A percentile compares a stretch with the other conserved stretches of the same genome.
phyloP scores from a whole-genome alignment of 2,797 vertebrate species.

The Halcyon chelicuti region DNA sequence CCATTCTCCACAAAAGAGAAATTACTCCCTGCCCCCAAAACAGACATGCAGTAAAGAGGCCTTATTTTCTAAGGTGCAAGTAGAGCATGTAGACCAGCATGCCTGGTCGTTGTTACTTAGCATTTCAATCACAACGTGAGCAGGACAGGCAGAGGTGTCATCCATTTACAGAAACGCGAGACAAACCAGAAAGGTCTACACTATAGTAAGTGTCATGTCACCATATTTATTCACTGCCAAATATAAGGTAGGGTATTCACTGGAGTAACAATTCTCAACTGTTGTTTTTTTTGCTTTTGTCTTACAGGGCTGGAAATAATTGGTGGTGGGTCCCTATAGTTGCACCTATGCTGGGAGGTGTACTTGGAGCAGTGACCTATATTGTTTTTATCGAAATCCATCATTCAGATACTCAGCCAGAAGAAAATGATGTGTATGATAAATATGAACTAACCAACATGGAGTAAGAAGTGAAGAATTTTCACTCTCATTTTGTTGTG shows the following conservation, averaged over 20 bases:
- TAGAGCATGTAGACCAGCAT: accelerated
- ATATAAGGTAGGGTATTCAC: not conserved
- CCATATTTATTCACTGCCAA: not conserved
- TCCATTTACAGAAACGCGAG: not conserved
- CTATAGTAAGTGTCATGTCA: not conserved
- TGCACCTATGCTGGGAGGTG: constrained; percentile 90
- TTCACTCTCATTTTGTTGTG: not conserved
- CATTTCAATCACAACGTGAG: not conserved
- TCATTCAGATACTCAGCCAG: constrained; percentile 75
- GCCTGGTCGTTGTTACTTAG: not conserved
- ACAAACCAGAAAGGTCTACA: not conserved
- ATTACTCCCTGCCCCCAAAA: not conserved
- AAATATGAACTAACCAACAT: constrained; percentile 90
- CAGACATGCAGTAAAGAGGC: not conserved
- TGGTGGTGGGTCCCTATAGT: constrained; percentile 98
- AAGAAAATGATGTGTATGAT: constrained; percentile 78
- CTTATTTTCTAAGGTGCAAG: not conserved
- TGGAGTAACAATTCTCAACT: not conserved
- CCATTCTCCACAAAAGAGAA: not conserved
- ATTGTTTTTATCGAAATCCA: constrained; percentile 90
- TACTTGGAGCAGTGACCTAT: constrained; percentile 88
- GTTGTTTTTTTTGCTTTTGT: not conserved
- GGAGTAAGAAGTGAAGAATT: constrained; percentile 66
- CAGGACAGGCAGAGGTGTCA: not conserved
- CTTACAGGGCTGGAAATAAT: constrained; percentile 86